phyloP scores from a whole-genome alignment of 1,140 invertebrate genomes.

The Dryas iulia region DNA sequence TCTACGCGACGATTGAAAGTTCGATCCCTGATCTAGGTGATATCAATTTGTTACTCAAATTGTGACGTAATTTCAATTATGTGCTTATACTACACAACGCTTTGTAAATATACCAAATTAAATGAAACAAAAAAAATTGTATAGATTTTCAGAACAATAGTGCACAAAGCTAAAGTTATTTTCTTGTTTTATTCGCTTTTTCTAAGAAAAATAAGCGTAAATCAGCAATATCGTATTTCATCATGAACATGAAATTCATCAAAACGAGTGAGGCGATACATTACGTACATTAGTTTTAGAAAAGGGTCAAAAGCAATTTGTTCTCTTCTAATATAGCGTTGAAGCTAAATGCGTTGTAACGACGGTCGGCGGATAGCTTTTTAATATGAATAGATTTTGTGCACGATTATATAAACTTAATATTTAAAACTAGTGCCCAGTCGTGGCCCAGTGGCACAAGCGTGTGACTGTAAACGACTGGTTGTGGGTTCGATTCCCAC shows the following conservation, averaged over 20 bases:
- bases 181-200: background rate
- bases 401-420: background rate
- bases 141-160: background rate
- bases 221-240: background rate
- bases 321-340: background rate
- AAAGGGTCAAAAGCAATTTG: conserved; percentile 3
- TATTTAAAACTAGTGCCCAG: too few species aligned
- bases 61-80: too few species aligned
- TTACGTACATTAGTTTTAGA: conserved; percentile 1
- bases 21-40: too few species aligned
- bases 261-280: background rate
- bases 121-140: too few species aligned
- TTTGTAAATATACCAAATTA: too few species aligned
- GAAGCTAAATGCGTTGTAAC: background rate
- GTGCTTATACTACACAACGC: too few species aligned
- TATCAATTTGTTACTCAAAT: too few species aligned
- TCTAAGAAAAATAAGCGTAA: background rate
- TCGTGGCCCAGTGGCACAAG: too few species aligned
- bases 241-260: background rate
- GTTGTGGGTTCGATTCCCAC: too few species aligned
- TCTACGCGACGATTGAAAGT: too few species aligned
- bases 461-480: too few species aligned
- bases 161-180: background rate
- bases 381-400: background rate
- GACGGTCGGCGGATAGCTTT: background rate